phyloP scores from a whole-genome alignment of 2,888 invertebrate genomes.

The Drosophila ustulata region DNA sequence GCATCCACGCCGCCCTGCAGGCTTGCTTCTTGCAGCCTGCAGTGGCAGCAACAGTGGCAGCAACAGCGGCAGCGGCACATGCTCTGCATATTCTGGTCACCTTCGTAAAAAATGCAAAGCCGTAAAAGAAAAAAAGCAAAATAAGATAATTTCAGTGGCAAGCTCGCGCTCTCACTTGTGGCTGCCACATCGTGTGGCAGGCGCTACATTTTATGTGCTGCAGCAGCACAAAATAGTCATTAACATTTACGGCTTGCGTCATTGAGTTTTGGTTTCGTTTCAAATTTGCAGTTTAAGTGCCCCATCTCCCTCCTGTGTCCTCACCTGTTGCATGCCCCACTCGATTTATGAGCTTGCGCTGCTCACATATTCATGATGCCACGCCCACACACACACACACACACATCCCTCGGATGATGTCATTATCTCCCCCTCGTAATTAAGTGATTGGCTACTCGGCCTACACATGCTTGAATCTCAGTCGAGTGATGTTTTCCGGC shows the following conservation, averaged over 20 bases:
- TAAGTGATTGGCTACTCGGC: conserved; percentile 32
- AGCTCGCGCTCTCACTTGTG: not conserved
- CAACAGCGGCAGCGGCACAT: not conserved
- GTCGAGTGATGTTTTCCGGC: not conserved
- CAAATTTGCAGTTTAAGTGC: conserved; percentile 20
- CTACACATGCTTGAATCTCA: conserved; percentile 15
- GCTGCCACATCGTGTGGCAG: conserved; percentile 21
- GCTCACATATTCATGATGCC: conserved; percentile 51
- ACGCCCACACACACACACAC: conserved; percentile 11
- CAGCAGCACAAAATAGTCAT: conserved; percentile 48
- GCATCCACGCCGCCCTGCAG: not conserved
- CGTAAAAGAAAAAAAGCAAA: conserved; percentile 27
- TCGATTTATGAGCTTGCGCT: conserved; percentile 41
- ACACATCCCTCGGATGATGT: conserved; percentile 31
- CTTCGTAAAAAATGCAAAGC: conserved; percentile 25
- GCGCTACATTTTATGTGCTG: conserved; percentile 58
- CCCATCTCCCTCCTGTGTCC: not conserved
- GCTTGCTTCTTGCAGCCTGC: conserved; percentile 9
- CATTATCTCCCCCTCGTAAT: conserved; percentile 54
- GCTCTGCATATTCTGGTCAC: conserved; percentile 20
- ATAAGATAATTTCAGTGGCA: conserved; percentile 28
- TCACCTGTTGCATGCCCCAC: conserved; percentile 53
- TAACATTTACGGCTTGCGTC: conserved; percentile 64
- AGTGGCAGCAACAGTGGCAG: not conserved
- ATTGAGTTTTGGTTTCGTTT: conserved; percentile 58